A percentile compares a stretch with the other conserved stretches of the same genome.
These are phyloP conservation scores for Polia nebulosa DNA, from an alignment of 2,888 invertebrate genomes.

Conservation along the genomic window DNA sequence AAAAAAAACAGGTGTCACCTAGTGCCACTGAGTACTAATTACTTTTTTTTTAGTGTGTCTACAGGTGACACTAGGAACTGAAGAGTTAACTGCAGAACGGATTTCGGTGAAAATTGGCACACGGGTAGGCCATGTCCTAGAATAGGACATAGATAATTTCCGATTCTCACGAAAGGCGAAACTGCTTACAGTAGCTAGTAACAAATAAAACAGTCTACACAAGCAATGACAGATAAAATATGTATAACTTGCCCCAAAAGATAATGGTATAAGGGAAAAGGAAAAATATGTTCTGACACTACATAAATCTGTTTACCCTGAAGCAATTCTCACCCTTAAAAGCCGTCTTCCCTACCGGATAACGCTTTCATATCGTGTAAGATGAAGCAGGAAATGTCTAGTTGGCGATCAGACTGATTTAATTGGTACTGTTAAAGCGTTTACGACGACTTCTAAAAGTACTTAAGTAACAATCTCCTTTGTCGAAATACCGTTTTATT, in stretches of 20 bases:
- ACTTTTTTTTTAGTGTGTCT: too few relatives aligned
- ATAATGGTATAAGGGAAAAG: not conserved
- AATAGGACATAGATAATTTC: too few relatives aligned
- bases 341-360: not conserved
- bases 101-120: too few relatives aligned
- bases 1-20: too few relatives aligned
- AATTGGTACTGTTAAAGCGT: not conserved
- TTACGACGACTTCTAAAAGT: not conserved
- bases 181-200: too few relatives aligned
- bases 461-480: not conserved
- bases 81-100: too few relatives aligned
- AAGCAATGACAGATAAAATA: not conserved
- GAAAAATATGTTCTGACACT: not conserved
- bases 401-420: not conserved
- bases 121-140: too few relatives aligned
- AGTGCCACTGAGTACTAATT: too few relatives aligned
- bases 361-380: not conserved
- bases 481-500: not conserved
- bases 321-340: constrained; percentile 14
- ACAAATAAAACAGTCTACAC: too few relatives aligned
- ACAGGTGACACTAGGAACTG: too few relatives aligned
- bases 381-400: not conserved
- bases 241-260: not conserved
- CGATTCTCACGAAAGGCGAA: too few relatives aligned
- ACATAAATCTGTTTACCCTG: not conserved